Evolutionary conservation across 2,888 invertebrate species (phyloP), one percentile per base, ranked within the genome.

Genomic region (Drosophila tripunctata): DNA sequence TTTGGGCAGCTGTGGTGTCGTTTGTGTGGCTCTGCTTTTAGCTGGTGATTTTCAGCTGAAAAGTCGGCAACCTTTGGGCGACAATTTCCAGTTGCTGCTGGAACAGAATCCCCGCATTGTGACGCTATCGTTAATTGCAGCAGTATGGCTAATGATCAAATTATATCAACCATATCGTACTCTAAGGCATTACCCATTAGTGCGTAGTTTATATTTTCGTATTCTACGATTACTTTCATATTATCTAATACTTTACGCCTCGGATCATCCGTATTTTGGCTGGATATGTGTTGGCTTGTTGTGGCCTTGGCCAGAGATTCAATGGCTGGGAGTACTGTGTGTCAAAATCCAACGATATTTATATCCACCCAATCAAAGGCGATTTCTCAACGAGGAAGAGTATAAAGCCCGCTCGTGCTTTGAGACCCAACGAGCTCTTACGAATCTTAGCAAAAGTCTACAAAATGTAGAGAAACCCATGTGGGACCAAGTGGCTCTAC

Each of bases 231-330:
- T 7, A 1, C 1, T 61, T 2, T 24, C 67, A 0, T 68, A 56
- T n/a, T 0, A 40, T 1, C 31, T 78, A 0, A 45, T 85, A 2
- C 4, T 12, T 4, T 4, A 1, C 2, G 22, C 76, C 4, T 78
- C 79, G 36, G 66, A 66, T 24, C 15, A 65, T 36, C 2, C 0
- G 2, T 1, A 1, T 0, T 74, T 74, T 6, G 41, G 52, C 2
- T 43, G 44, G 21, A 1, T 1, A 2, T 67, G 55, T 17, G 6
- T 78, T 0, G 1, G 1, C 0, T 1, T 67, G 1, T 4, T 84
- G 30, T 0, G 68, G 3, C 15, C 47, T 0, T 70, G 56, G 56
- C 48, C 54, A 3, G 55, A 69, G 4, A 4, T 38, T 0, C 8
- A 2, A 0, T 63, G 51, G 19, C 5, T 64, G 0, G 10, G 22